Base-by-base conservation (phyloP, 2,888 invertebrate species). In the Clepsis dumicolana region DNA sequence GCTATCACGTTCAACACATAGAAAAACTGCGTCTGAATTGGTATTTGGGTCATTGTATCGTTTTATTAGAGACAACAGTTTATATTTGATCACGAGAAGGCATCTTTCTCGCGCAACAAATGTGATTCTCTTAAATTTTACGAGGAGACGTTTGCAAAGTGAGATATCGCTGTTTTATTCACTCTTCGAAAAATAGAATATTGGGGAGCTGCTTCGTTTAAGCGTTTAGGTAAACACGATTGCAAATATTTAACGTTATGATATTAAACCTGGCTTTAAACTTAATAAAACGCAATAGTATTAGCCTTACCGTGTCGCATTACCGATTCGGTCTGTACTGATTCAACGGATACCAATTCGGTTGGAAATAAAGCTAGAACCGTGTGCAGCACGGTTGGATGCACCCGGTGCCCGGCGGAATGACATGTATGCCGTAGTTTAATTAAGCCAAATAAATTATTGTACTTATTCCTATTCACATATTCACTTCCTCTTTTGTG, bases 1-100 rank as follows among this genome's bases (percentile, higher is more conserved):
- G 82, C 78, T 79, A n/a, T 16, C 12, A 18, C 79, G 75, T 70
- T 75, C 74, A 74, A 77, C 69, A 71, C 73, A 75, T 76, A 78
- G 77, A 85, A 84, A 87, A 84, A 80, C 73, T 77, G 70, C 61
- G 64, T 62, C 65, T 77, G 74, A 84, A 86, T 86, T 84, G 80
- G 54, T 81, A 88, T 88, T 86, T 86, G 72, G 86, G 85, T 85
- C 88, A 84, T 77, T 80, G 78, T 77, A 81, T 80, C 76, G 73
- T 73, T 52, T 54, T 70, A 72, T 70, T 61, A 70, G 66, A 64
- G 44, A 63, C 64, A 66, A 54, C 48, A 14, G 59, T 44, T 21
- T 59, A 29, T 35, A 64, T 57, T 63, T 68, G 63, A 57, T 52
- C 57, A 52, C 27, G 41, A 38, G 67, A 27, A 59, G 35, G 24